Base-by-base conservation (phyloP, 2,888 invertebrate genomes). In the Marasmarcha lunaedactyla region DNA sequence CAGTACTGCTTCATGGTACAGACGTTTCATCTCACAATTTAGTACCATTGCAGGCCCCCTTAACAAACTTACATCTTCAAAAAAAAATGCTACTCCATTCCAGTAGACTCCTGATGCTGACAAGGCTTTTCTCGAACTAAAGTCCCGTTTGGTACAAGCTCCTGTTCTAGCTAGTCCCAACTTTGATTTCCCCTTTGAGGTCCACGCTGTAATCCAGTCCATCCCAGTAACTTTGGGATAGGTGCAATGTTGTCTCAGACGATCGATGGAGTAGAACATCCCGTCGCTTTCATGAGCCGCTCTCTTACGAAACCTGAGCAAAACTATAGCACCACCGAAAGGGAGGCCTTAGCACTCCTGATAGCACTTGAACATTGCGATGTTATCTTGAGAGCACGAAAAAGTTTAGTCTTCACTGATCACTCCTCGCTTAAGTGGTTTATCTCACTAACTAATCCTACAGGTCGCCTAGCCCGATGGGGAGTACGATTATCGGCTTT, bases 1-100 rank as follows among this genome's bases (percentile, higher is more conserved):
- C 0, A 52, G 51, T 3, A 50, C 48, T 5, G 48, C 51, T 5
- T 37, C 50, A 5, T 56, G 52, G 53, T 54, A 52, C 39, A 40
- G 56, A 0, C 35, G 50, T 1, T 54, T 54, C 15, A 40, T 52
- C 6, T 47, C 46, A 1, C 45, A 49, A 14, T 52, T 54, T 41
- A 50, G 50, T 14, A 40, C 40, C 11, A 9, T 49, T 10, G 36
- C 54, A 9, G 42, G 40, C 1, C 53, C 51, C 0, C 37, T 52
- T 1, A 54, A 57, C 36, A 48, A 44, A 33, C 33, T 54, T 1
- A 55, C 54, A 1, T 46, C 49, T 0, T 39, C 37, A 14, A 37
- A 41, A 0, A 54, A 53, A 35, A 42, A 41, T 5, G 47, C 49
- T 1, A 45, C 46, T 11, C 41, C 45, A 2, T 45, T 43, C 38